Evolutionary conservation across 2,113 vertebrate species (phyloP).

Genomic region (Grallaria varia): DNA sequence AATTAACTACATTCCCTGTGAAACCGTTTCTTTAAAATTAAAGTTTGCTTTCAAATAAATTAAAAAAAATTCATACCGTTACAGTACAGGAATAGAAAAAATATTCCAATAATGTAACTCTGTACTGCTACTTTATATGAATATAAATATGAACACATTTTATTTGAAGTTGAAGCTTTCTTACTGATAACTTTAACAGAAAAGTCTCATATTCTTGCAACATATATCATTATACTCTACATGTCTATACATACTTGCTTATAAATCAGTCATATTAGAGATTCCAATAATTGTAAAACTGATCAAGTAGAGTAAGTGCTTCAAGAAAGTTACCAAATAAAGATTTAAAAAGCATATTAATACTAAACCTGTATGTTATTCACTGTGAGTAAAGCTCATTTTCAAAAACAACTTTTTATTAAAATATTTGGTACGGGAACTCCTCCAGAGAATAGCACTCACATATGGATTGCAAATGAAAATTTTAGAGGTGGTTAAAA

Average conservation of each 20-base stretch:
- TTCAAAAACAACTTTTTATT: not conserved
- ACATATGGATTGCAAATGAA: not conserved
- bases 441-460: not conserved
- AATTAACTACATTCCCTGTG: not conserved
- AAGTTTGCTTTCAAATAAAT: not conserved
- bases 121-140: not conserved
- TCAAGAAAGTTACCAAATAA: not conserved
- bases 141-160: not conserved
- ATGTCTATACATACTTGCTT: rapidly evolving
- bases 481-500: not conserved
- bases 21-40: not conserved
- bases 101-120: not conserved
- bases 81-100: not conserved
- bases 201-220: not conserved
- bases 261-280: not conserved
- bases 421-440: not conserved
- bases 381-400: rapidly evolving
- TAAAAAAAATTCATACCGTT: not conserved
- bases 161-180: not conserved
- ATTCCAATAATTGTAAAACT: not conserved
- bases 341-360: not conserved
- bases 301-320: not conserved
- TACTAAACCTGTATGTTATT: not conserved
- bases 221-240: not conserved
- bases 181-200: not conserved